Base-by-base conservation (phyloP, 2,113 vertebrate genomes). In the Alexandromys fortis region DNA sequence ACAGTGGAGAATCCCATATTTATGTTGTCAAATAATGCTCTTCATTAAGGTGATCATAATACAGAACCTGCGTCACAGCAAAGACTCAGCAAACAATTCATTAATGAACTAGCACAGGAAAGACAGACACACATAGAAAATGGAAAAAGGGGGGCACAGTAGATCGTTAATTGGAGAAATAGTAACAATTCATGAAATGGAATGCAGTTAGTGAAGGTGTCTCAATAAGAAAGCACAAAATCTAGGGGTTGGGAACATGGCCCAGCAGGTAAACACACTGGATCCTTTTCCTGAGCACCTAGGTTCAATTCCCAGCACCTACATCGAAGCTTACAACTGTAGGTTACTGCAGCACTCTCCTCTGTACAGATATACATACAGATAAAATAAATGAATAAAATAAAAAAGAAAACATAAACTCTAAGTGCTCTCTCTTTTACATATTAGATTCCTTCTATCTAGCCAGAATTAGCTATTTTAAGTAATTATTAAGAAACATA, bases 381-480 rank as follows among this genome's bases (percentile, higher is more conserved):
- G 70, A 72, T 72, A n/a, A 22, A 38, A 38, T 38, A 2, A 73
- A 73, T 38, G 4, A n/a, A 72, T 68, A 68, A 68, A 68, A 26
- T 26, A 70, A 72, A 19, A 19, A 93, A 94, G 63, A 55, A 89
- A 30, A 90, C 0, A 88, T 78, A 82, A 95, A 89, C 88, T 95
- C 67, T 22, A 94, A 49, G 9, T n/a, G n/a, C 7, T 88, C 49
- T 58, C 2, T 87, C 13, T 82, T 87, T 81, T 42, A n/a, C 45
- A 49, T 0, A 12, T 91, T 96, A 81, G 47, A 92, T 98, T 97
- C 4, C 72, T 94, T 97, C 93, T n/a, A 91, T 88, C 1, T 55
- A 96, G 94, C 89, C 70, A 85, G 95, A 86, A 86, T 78, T 89
- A 73, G 67, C 85, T n/a, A 42, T 95, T 85, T 85, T 65, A 94